Conservation (phyloP, 1,140 invertebrate species). For the Holcopasites calliopsidis region DNA sequence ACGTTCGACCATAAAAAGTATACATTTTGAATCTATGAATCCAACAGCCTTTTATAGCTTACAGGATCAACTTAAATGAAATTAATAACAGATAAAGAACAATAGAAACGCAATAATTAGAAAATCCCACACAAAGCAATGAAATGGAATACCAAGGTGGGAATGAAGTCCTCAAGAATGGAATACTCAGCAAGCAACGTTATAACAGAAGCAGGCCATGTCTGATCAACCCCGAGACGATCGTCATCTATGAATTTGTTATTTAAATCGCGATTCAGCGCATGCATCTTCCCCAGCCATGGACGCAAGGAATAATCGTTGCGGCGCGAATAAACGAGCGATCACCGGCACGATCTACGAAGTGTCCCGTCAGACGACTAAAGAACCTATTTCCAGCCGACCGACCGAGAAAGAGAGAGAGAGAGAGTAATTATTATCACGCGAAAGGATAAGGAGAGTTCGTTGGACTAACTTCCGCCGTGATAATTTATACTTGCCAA, state of each 20-base stretch:
- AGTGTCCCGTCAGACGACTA: constrained; percentile 57
- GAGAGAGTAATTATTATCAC: constrained; percentile 67
- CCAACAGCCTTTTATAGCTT: too few species aligned
- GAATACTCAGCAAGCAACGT: too few species aligned
- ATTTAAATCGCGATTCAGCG: not conserved
- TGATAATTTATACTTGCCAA: constrained; percentile 65
- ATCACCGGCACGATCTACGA: constrained; percentile 56
- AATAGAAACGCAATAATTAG: too few species aligned
- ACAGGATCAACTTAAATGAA: too few species aligned
- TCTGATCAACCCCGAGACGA: too few species aligned
- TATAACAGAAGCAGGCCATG: too few species aligned
- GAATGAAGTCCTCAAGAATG: too few species aligned
- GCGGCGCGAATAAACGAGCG: constrained; percentile 51
- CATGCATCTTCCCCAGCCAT: not conserved
- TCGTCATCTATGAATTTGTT: not conserved
- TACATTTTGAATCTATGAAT: too few species aligned
- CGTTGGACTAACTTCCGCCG: constrained; percentile 63
- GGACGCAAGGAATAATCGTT: constrained; percentile 46
- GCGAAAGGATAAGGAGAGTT: constrained; percentile 61
- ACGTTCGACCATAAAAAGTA: too few species aligned
- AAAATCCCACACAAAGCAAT: too few species aligned
- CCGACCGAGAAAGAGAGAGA: constrained; percentile 57
- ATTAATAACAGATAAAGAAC: too few species aligned
- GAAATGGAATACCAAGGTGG: too few species aligned
- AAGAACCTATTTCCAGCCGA: constrained; percentile 60